phyloP scores from a whole-genome alignment of 2,113 vertebrate species.

The Oreochromis aureus region DNA sequence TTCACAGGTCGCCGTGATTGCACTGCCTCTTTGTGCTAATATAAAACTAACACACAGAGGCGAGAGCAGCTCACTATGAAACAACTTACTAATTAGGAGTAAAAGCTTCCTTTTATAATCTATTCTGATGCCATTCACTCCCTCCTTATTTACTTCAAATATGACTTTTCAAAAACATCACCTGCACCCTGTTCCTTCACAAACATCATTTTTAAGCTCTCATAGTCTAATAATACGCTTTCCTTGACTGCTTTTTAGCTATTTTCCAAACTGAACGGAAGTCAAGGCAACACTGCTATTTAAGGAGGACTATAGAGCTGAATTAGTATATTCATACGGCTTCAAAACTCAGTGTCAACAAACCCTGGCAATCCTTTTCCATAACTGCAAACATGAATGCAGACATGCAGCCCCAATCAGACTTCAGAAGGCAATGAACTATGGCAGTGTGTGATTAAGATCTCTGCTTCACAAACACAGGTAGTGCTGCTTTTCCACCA shows the following conservation, averaged over 20 bases:
- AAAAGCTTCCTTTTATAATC: not conserved
- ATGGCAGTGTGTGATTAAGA: constrained; percentile 1
- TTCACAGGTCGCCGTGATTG: constrained; percentile 39
- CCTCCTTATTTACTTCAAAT: not conserved
- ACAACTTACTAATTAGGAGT: not conserved
- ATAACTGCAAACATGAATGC: not conserved
- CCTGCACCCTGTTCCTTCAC: not conserved
- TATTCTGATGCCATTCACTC: not conserved
- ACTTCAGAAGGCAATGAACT: not conserved
- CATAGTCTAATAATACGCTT: not conserved
- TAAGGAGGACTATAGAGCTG: not conserved
- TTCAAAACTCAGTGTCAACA: not conserved
- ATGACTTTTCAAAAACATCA: not conserved
- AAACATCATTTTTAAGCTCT: not conserved
- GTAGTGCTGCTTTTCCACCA: not conserved
- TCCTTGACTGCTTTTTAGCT: not conserved
- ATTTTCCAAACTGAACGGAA: not conserved
- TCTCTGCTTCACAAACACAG: constrained; percentile 16
- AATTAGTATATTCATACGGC: not conserved
- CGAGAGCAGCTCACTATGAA: not conserved
- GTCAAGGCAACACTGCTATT: not conserved
- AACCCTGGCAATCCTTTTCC: not conserved
- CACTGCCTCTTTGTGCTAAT: constrained; percentile 39
- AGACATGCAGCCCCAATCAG: not conserved
- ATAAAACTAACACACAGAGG: constrained; percentile 11